These are phyloP conservation scores for Pammene fasciana DNA, from an alignment of 2,888 invertebrate genomes.

Conservation along the genomic window DNA sequence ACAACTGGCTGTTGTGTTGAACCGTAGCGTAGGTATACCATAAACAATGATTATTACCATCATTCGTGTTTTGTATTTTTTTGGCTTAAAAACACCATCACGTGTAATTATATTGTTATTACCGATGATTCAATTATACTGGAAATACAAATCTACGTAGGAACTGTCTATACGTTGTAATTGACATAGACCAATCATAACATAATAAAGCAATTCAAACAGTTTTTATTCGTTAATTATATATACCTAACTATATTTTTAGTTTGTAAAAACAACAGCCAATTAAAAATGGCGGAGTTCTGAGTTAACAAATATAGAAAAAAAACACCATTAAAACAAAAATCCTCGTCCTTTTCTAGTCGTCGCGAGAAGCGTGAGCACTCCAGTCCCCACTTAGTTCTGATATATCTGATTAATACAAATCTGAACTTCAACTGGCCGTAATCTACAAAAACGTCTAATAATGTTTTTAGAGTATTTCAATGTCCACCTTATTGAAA, in stretches of 20 bases:
- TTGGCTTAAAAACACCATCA: neutral
- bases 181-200: slow-evolving; percentile 15
- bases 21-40: too few relatives aligned
- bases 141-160: neutral
- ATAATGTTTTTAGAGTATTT: too few relatives aligned
- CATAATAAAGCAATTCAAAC: slow-evolving; percentile 9
- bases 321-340: too few relatives aligned
- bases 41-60: neutral
- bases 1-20: too few relatives aligned
- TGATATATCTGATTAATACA: too few relatives aligned
- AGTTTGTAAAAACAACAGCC: slow-evolving; percentile 6
- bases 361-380: too few relatives aligned
- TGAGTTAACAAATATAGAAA: neutral
- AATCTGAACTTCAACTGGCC: too few relatives aligned
- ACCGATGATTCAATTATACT: neutral
- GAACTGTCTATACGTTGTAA: neutral
- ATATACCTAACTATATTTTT: slow-evolving; percentile 11
- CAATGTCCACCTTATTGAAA: too few relatives aligned
- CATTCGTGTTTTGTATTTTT: neutral
- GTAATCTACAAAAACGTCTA: too few relatives aligned
- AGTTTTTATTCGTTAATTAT: slow-evolving; percentile 18
- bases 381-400: too few relatives aligned
- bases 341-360: too few relatives aligned
- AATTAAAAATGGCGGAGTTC: neutral
- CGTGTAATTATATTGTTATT: slow-evolving; percentile 20